Conservation (phyloP, 2,113 vertebrate species). For the Accipiter cooperii region DNA sequence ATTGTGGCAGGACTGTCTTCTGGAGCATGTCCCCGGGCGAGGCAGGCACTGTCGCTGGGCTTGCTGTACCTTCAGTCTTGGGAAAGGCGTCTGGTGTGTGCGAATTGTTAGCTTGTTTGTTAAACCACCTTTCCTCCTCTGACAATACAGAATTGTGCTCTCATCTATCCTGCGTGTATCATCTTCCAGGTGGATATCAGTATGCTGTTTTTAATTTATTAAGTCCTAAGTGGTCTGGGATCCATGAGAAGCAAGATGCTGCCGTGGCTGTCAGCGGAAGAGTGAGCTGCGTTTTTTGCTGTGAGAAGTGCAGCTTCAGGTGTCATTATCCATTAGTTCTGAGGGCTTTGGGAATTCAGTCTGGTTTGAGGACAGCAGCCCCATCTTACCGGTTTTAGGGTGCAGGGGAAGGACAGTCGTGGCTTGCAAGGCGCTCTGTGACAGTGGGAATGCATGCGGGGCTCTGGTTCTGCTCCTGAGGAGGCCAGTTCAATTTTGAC, state of each 20-base stretch:
- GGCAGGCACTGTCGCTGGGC: not conserved
- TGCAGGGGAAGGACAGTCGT: fast-evolving
- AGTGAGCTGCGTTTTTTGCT: not conserved
- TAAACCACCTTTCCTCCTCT: not conserved
- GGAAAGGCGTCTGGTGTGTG: not conserved
- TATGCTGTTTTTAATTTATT: not conserved
- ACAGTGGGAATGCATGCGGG: fast-evolving
- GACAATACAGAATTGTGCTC: not conserved
- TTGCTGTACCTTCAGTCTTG: not conserved
- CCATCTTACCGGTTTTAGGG: not conserved
- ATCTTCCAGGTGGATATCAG: not conserved
- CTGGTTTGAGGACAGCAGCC: not conserved
- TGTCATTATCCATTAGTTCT: fast-evolving
- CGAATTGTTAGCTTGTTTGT: not conserved
- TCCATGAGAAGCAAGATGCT: fast-evolving
- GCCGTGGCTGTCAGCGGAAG: fast-evolving
- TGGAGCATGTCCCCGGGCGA: not conserved
- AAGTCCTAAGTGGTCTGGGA: not conserved
- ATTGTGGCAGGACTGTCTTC: not conserved
- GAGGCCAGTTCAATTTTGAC: not conserved
- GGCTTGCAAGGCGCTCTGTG: not conserved
- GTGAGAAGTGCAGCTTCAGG: too few species aligned
- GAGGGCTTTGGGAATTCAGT: not conserved
- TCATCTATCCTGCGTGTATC: not conserved
- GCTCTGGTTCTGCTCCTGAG: not conserved